Evolutionary conservation across 35 echinoderm and acorn worm species (phyloP).

Genomic region (Hemicentrotus pulcherrimus): DNA sequence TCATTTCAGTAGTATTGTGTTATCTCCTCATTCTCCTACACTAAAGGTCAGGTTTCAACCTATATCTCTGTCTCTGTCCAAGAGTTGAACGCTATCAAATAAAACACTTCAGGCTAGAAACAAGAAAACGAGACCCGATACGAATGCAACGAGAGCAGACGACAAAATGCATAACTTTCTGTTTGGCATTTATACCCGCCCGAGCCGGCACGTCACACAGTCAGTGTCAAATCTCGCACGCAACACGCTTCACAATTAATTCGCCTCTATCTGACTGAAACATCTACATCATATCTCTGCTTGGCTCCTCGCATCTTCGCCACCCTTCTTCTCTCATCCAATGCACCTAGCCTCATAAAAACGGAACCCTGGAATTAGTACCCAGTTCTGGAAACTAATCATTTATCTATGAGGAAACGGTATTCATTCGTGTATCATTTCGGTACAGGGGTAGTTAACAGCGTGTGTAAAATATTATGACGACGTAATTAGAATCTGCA

Average conservation of each 20-base stretch:
- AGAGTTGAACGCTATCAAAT: too few species aligned
- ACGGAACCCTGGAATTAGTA: neutral
- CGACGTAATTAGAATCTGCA: neutral
- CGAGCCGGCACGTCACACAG: neutral
- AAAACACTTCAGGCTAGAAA: neutral
- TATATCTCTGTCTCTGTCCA: too few species aligned
- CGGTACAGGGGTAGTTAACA: neutral
- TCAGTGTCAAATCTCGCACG: slow-evolving; percentile 26
- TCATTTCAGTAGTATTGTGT: too few species aligned
- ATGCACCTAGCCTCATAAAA: neutral
- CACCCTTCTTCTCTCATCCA: neutral
- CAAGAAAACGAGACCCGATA: neutral
- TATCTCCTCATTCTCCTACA: too few species aligned
- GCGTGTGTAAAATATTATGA: neutral
- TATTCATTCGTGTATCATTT: neutral
- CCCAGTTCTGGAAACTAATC: neutral
- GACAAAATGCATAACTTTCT: neutral
- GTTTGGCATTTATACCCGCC: neutral
- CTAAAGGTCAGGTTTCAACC: too few species aligned
- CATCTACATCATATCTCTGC: neutral
- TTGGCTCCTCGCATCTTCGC: neutral
- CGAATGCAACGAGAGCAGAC: neutral
- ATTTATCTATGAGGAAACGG: neutral
- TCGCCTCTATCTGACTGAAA: neutral
- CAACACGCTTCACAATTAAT: neutral